A percentile compares a stretch with the other conserved stretches of the same genome.
phyloP scores from a whole-genome alignment of 2,113 vertebrate species.

The Oxyruncus cristatus region DNA sequence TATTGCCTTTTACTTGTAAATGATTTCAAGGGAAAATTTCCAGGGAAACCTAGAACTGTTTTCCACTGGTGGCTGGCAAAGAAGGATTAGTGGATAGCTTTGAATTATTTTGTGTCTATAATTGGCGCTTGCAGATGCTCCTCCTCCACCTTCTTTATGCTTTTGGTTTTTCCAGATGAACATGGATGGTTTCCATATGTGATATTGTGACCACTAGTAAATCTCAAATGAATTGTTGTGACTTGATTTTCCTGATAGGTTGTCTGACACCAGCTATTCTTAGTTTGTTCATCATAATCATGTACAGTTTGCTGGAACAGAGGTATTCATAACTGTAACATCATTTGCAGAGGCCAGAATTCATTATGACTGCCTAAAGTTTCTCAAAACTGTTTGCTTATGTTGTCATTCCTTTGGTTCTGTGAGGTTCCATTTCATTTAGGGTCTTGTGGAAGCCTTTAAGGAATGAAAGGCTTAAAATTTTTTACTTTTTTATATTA shows the following conservation, averaged over 20 bases:
- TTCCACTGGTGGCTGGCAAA: background rate
- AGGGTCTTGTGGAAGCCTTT: background rate
- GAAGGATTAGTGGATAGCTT: background rate
- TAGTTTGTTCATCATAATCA: background rate
- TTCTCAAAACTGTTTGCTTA: background rate
- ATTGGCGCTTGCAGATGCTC: background rate
- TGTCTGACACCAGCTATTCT: background rate
- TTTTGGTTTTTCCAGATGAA: background rate
- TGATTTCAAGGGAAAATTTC: background rate
- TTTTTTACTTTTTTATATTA: background rate
- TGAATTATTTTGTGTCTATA: background rate
- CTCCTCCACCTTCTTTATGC: background rate
- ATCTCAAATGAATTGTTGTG: background rate
- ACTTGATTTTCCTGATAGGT: background rate
- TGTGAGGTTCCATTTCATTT: background rate
- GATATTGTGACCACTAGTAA: background rate
- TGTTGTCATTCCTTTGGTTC: background rate
- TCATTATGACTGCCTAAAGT: background rate
- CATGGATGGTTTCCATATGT: background rate
- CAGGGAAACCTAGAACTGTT: background rate
- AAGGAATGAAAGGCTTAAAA: background rate
- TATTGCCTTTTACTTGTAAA: background rate
- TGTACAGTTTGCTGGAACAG: background rate
- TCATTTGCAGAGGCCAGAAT: background rate
- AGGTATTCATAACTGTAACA: background rate